A percentile compares a stretch with the other conserved stretches of the same genome.
Conservation (phyloP, 2,888 invertebrate species). For the Catocala sponsa region DNA sequence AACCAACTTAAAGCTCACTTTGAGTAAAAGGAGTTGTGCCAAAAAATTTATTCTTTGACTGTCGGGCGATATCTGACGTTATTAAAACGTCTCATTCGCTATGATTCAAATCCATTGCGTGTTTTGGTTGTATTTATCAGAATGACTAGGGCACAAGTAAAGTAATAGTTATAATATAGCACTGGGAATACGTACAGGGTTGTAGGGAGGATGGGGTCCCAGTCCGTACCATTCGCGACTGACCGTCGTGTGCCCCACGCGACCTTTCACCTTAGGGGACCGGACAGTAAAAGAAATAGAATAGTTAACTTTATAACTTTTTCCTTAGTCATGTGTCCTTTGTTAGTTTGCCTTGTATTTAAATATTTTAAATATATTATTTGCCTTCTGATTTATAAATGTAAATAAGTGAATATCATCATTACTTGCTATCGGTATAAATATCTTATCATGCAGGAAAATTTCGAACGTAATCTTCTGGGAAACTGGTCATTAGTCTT, state of each 20-base stretch:
- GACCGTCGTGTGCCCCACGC: slow-evolving; percentile 82
- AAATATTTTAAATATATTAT: no score
- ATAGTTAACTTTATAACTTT: slow-evolving; percentile 27
- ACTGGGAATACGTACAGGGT: slow-evolving; percentile 16
- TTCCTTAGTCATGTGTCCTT: background rate
- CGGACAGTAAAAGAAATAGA: slow-evolving; percentile 58
- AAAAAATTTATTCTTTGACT: slow-evolving; percentile 28
- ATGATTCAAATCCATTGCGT: slow-evolving; percentile 36
- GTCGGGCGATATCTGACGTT: slow-evolving; percentile 21
- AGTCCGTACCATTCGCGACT: slow-evolving; percentile 81
- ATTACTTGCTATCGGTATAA: background rate
- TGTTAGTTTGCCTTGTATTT: no score
- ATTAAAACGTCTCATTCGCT: slow-evolving; percentile 15
- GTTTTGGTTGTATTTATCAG: slow-evolving; percentile 19
- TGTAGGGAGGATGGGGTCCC: slow-evolving; percentile 63
- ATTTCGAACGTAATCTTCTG: background rate
- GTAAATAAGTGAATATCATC: no score
- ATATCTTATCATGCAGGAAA: no score
- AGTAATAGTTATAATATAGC: slow-evolving; percentile 11
- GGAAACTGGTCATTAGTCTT: background rate
- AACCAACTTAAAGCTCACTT: slow-evolving; percentile 9
- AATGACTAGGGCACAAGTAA: background rate
- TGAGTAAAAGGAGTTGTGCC: background rate
- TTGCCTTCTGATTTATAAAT: no score
- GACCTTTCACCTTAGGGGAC: slow-evolving; percentile 85